Evolutionary conservation across 2,113 vertebrate species (phyloP), one percentile per base, ranked within the genome.

Genomic region (Rhagologus leucostigma): DNA sequence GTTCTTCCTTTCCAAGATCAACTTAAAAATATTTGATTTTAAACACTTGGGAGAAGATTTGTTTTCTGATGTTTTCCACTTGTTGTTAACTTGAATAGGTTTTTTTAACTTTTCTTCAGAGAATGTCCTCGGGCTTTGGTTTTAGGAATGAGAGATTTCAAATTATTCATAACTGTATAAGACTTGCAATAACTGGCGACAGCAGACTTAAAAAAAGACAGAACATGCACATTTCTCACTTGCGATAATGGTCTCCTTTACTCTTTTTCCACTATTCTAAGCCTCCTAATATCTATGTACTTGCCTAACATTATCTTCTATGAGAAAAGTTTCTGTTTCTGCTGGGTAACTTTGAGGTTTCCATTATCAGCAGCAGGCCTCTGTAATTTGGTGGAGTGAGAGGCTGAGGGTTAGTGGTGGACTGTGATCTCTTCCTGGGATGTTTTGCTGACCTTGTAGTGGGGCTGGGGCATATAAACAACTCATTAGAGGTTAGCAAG

Each of bases 211-310:
- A 52, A 52, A 68, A 21, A 4, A 10, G 14, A 33, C 5, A 41
- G 17, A 53, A 57, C 0, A 1, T 2, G 9, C 27, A 8, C 2
- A 6, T 81, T 83, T 69, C 30, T 80, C 1, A 2, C 35, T 77
- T 77, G 13, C 16, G 9, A 3, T 27, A 59, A 67, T 49, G 32
- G 15, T 19, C 6, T 52, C 13, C 39, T 83, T 62, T 56, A 49
- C 11, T 39, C 4, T 30, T 92, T 63, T 74, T 3, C 46, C 33
- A 35, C 11, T 60, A 6, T 65, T 47, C 33, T 86, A 59, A 67
- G 13, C 13, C 29, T 87, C 22, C 26, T 53, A 63, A 49, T 55
- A 77, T 7, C 30, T 18, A 24, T 7, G 1, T 33, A 52, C 5
- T 64, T 84, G 8, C 22, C 30, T 55, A 68, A 63, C 14, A 29